Evolutionary conservation across 2,113 vertebrate species (phyloP).

Genomic region (Sterrhoptilus dennistouni): DNA sequence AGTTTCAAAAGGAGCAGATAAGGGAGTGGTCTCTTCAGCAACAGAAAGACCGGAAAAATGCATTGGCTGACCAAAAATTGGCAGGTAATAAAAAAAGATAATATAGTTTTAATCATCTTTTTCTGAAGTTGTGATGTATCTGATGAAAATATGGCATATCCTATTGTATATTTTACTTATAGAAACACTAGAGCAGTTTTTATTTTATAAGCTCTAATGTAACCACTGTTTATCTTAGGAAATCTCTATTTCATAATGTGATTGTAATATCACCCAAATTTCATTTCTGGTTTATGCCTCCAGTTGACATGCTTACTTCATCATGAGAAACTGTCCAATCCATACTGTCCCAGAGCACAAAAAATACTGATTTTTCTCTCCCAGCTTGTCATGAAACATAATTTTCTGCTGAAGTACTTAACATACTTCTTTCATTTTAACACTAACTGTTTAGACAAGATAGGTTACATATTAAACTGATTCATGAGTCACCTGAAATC

Average conservation of each 20-base stretch:
- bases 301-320: neutral
- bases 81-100: conserved; percentile 69
- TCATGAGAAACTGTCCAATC: neutral
- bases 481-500: neutral
- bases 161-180: neutral
- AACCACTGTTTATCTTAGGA: neutral
- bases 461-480: neutral
- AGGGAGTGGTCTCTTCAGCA: conserved; percentile 86
- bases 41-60: conserved; percentile 70
- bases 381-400: neutral
- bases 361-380: neutral
- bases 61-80: conserved; percentile 58
- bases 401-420: neutral
- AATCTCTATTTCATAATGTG: neutral
- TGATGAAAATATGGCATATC: neutral
- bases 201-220: neutral
- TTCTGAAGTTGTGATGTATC: neutral
- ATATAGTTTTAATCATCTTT: neutral
- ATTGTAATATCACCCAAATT: neutral
- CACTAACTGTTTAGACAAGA: neutral
- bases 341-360: neutral
- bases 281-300: neutral
- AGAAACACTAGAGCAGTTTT: neutral
- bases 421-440: neutral
- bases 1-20: conserved; percentile 84